Evolutionary conservation across 2,888 invertebrate genomes (phyloP), one percentile per base, ranked within the genome.

Genomic region (Diplolepis rosae): DNA sequence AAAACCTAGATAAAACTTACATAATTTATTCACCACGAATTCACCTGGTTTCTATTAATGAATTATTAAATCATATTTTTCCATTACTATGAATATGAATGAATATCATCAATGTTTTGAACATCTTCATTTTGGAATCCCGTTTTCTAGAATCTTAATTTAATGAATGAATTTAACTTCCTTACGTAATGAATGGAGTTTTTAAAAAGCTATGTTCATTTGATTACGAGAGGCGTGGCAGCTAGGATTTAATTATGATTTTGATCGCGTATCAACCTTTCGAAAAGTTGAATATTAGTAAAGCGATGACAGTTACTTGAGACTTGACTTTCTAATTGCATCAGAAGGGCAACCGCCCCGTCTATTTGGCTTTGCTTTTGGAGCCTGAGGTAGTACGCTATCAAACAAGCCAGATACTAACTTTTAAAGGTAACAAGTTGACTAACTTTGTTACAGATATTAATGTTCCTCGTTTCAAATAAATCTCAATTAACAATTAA

Each of bases 301-400:
- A 65, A 42, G 50, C 32, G 65, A 22, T 65, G 68, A 68, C 65
- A 65, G 35, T 51, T 61, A 65, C 65, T 61, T 51, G 52, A 54
- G 65, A 74, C 74, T 75, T 74, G 74, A 75, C 72, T 76, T 77
- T 76, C 75, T 77, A 75, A 77, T 77, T 76, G 70, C 68, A 74
- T 76, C 74, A 79, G 71, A 73, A 70, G 73, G 67, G 69, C 66
- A 54, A 35, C 32, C 22, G 24, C 35, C n/a, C 35, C 11, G 56
- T 61, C 22, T 22, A 18, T 61, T 61, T 61, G 56, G 22, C 32
- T 61, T 61, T 24, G 35, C 56, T 61, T 61, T 61, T 61, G 13
- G 56, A 61, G 35, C 35, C 35, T 61, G 35, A 24, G 56, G 1
- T 32, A 61, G 52, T 30, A 5, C 30, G 18, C 13, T 15, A 32